Evolutionary conservation across 2,797 vertebrate genomes (phyloP).

Genomic region (Toxotes lorentzi): DNA sequence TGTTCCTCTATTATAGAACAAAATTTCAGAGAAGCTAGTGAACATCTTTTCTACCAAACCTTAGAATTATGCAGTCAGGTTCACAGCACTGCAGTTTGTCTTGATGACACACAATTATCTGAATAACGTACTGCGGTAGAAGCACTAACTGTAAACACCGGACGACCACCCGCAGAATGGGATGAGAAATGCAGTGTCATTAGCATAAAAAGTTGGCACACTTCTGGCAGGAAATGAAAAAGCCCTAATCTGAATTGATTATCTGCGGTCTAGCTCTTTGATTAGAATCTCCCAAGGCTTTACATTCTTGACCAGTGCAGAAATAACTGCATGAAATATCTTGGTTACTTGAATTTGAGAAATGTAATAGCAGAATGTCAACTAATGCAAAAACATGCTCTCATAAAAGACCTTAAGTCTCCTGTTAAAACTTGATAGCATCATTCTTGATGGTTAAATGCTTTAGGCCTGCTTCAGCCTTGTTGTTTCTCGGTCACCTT

Average conservation of each 20-base stretch:
- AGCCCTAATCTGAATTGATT: background rate
- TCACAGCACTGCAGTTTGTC: constrained; percentile 23
- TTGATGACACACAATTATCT: background rate
- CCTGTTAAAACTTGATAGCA: constrained; percentile 83
- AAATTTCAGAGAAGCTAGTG: constrained; percentile 15
- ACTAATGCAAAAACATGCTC: constrained; percentile 30
- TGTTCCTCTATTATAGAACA: constrained; percentile 3
- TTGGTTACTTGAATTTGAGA: constrained; percentile 58
- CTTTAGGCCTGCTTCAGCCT: constrained; percentile 68
- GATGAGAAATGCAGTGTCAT: constrained; percentile 10
- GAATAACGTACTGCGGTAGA: constrained; percentile 1
- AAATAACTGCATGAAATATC: constrained; percentile 23
- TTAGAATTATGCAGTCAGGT: background rate
- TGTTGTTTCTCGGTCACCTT: constrained; percentile 30
- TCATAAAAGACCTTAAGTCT: constrained; percentile 70
- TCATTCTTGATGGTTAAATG: constrained; percentile 56
- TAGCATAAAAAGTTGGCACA: background rate
- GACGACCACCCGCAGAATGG: constrained; percentile 16
- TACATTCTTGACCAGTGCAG: constrained; percentile 1
- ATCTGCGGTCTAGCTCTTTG: background rate
- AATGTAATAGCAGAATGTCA: constrained; percentile 58
- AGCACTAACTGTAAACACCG: constrained; percentile 41
- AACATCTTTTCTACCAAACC: constrained; percentile 15
- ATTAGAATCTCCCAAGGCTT: constrained; percentile 25
- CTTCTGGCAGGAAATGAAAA: constrained; percentile 9